Percentiles rank a stretch among this genome's conserved stretches.
These are phyloP conservation scores for Nasua narica DNA, from an alignment of 2,797 vertebrate genomes.

Conservation along the genomic window DNA sequence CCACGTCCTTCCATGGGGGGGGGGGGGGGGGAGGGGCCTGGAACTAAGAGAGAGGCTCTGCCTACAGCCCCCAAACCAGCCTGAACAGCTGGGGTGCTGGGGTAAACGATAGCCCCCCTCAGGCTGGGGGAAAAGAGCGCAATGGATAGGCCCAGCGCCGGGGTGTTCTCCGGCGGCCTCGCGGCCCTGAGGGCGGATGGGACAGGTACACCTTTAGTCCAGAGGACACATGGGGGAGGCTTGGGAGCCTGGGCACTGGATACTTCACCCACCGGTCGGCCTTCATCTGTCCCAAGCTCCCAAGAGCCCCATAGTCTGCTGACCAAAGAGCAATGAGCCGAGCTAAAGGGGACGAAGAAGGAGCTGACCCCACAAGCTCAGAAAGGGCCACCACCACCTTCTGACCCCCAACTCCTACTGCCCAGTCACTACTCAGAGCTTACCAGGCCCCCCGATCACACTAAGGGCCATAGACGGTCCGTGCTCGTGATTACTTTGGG, in stretches of 20 bases:
- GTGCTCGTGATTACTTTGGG: neutral
- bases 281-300: neutral
- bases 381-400: neutral
- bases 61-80: neutral
- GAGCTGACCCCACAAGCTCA: neutral
- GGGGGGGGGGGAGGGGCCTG: neutral
- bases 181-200: neutral
- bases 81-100: too few species aligned
- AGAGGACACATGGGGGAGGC: neutral
- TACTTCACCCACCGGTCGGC: accelerated
- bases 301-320: neutral
- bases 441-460: neutral
- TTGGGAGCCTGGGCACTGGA: neutral
- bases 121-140: neutral
- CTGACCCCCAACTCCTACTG: neutral
- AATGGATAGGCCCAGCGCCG: neutral
- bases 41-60: neutral
- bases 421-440: neutral
- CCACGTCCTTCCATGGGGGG: neutral
- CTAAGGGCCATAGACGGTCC: accelerated
- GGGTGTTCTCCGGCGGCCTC: neutral
- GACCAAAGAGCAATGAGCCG: neutral
- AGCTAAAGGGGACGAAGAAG: neutral
- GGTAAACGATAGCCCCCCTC: neutral
- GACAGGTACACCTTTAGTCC: too few species aligned